These are phyloP conservation scores for Chymomyza fuscimana DNA, from an alignment of 2,888 invertebrate species.

Conservation along the genomic window DNA sequence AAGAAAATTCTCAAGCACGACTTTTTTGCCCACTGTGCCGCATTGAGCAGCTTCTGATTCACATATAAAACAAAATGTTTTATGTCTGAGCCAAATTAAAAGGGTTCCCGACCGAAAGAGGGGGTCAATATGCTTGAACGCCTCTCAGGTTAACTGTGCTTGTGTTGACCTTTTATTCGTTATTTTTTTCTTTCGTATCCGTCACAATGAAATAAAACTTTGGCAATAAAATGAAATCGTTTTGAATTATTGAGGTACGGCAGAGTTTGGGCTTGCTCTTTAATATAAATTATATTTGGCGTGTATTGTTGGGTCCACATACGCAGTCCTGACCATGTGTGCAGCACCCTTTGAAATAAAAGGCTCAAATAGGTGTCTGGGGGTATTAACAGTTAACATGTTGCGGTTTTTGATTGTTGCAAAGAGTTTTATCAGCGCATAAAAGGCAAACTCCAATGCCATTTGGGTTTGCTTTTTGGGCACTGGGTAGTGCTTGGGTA, in stretches of 20 bases:
- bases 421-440: constrained; percentile 58
- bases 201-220: constrained; percentile 31
- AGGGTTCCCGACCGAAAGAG: constrained; percentile 30
- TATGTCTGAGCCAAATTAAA: constrained; percentile 50
- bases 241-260: constrained; percentile 71
- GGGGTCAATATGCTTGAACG: constrained; percentile 53
- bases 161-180: neutral
- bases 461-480: constrained; percentile 6
- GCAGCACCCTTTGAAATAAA: neutral
- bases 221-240: constrained; percentile 70
- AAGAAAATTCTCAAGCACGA: too few species aligned
- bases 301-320: constrained; percentile 1
- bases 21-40: too few species aligned
- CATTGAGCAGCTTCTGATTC: too few species aligned
- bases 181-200: constrained; percentile 30
- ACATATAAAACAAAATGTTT: constrained; percentile 38
- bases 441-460: constrained; percentile 42
- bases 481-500: neutral
- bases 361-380: constrained; percentile 65
- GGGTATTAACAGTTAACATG: constrained; percentile 71
- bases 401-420: constrained; percentile 68
- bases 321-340: neutral
- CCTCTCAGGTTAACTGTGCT: constrained; percentile 61
- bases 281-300: constrained; percentile 69
- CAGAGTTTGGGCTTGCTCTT: constrained; percentile 10